These are phyloP conservation scores for Merluccius polli DNA, from an alignment of 2,797 vertebrate genomes.

Conservation along the genomic window DNA sequence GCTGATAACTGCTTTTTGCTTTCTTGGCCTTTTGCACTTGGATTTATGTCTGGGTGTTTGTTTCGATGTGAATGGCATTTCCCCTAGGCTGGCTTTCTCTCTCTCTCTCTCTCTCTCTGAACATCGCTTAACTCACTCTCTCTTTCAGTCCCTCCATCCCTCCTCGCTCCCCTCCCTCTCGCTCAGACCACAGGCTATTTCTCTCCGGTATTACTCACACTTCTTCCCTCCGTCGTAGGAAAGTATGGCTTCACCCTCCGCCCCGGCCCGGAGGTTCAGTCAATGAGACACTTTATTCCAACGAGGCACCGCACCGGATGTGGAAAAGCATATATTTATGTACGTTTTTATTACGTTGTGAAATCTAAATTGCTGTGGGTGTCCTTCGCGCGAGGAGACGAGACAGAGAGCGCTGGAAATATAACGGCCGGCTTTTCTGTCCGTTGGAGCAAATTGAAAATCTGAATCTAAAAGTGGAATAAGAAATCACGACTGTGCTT, in stretches of 20 bases:
- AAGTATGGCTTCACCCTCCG: slow-evolving; percentile 34
- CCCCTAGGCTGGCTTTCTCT: background rate
- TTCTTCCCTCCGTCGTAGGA: slow-evolving; percentile 33
- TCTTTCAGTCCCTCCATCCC: slow-evolving; percentile 29
- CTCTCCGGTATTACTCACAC: slow-evolving; percentile 47
- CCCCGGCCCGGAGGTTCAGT: slow-evolving; percentile 1
- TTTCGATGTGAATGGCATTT: slow-evolving; percentile 33
- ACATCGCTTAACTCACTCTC: background rate
- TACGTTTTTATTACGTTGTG: background rate
- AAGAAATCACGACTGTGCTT: background rate
- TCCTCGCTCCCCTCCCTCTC: slow-evolving; percentile 33
- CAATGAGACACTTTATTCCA: slow-evolving; percentile 25
- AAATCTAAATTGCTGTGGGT: background rate
- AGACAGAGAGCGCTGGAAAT: slow-evolving; percentile 19
- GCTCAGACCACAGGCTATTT: slow-evolving; percentile 32
- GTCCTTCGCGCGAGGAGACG: background rate
- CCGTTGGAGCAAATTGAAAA: background rate
- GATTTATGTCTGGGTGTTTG: slow-evolving; percentile 27
- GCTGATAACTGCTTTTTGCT: no score
- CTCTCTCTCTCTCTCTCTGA: slow-evolving; percentile 11
- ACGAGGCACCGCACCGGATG: background rate
- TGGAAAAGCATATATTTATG: slow-evolving; percentile 10
- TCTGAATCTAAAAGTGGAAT: background rate
- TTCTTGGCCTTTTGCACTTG: no score
- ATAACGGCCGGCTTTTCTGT: background rate